Conservation (phyloP, 2,797 vertebrate genomes). For the Gadopsis bispinosus region DNA sequence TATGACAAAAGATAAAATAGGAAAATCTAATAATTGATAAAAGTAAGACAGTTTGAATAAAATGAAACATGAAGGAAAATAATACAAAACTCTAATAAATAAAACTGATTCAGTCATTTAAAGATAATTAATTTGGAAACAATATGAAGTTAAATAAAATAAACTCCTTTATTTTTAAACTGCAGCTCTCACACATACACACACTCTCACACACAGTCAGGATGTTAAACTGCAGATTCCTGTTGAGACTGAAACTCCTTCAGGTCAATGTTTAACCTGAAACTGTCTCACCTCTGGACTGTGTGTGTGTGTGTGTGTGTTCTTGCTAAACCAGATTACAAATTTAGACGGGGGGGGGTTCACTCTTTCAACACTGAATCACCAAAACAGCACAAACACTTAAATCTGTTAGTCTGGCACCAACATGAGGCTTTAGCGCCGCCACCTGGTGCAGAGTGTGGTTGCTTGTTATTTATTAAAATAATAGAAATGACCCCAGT, state of each 20-base stretch:
- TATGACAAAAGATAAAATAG: not conserved
- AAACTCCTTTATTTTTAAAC: slow-evolving; percentile 44
- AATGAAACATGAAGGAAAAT: not conserved
- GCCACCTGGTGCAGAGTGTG: not conserved
- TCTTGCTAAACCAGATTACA: slow-evolving; percentile 14
- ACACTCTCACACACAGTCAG: slow-evolving; percentile 12
- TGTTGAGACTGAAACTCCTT: slow-evolving; percentile 57
- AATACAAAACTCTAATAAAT: not conserved
- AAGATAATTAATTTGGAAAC: too few relatives aligned
- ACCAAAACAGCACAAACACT: not conserved
- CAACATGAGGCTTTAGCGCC: not conserved
- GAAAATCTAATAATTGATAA: not conserved
- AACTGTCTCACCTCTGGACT: slow-evolving; percentile 23
- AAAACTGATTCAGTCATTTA: not conserved
- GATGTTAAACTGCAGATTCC: slow-evolving; percentile 56
- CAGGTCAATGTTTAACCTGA: slow-evolving; percentile 61
- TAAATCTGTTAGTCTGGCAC: not conserved
- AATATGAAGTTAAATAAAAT: not conserved
- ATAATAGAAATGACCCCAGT: too few relatives aligned
- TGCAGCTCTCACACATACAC: slow-evolving; percentile 6
- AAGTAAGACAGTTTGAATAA: too few relatives aligned
- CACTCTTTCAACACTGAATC: not conserved
- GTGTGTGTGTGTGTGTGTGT: not conserved
- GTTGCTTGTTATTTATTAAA: too few relatives aligned
- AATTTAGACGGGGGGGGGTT: not conserved